A percentile compares a stretch with the other conserved stretches of the same genome.
These are phyloP conservation scores for Calidris pygmaea DNA, from an alignment of 2,113 vertebrate genomes.

Conservation along the genomic window DNA sequence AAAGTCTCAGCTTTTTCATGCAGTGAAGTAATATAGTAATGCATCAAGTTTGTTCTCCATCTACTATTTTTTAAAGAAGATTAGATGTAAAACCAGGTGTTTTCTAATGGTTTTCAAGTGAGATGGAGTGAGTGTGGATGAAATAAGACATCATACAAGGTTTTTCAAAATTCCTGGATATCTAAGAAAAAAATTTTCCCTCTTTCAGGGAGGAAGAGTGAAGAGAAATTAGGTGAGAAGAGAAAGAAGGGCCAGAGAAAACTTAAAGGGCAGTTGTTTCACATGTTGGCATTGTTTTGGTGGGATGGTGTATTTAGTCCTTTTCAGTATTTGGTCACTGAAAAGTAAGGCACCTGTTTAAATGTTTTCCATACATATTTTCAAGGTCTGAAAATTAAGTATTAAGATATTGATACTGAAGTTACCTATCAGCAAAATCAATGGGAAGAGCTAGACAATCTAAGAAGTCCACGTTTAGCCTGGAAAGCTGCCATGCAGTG, in stretches of 20 bases:
- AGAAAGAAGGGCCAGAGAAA: neutral
- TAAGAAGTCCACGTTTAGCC: neutral
- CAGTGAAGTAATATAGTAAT: neutral
- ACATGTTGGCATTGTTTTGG: neutral
- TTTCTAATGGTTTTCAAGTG: slow-evolving; percentile 6
- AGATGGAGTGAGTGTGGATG: neutral
- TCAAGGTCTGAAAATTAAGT: neutral
- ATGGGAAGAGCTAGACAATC: neutral
- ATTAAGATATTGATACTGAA: neutral
- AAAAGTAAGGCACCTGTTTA: neutral
- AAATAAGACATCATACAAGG: neutral
- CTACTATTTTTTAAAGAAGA: neutral
- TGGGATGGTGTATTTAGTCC: neutral
- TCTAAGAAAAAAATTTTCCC: neutral
- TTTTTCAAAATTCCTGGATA: neutral
- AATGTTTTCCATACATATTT: neutral
- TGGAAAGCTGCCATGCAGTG: neutral
- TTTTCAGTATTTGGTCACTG: neutral
- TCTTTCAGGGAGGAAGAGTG: neutral
- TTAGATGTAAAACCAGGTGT: neutral
- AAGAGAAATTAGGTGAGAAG: slow-evolving; percentile 10
- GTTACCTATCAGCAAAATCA: neutral
- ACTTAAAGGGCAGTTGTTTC: neutral
- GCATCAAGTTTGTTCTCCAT: neutral
- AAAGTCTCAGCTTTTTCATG: neutral